Conservation (phyloP, 2,797 vertebrate species). For the Platalea minor region DNA sequence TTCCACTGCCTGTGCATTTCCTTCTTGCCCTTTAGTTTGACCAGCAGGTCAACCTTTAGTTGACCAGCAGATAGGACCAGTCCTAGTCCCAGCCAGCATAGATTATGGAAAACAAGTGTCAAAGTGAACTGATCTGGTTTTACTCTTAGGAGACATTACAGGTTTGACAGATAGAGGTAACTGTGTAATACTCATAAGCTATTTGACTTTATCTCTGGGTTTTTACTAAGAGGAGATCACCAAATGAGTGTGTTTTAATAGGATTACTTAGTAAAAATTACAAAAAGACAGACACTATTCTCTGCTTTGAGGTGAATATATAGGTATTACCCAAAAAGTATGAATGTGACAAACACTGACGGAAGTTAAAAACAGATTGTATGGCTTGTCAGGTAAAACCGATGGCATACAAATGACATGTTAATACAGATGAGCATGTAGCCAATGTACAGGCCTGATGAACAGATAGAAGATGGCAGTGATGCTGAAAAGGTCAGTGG, state of each 20-base stretch:
- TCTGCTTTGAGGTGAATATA: too few relatives aligned
- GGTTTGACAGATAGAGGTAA: neutral
- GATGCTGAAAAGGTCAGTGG: neutral
- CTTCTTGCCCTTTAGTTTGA: too few relatives aligned
- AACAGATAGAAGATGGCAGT: neutral
- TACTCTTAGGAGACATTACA: neutral
- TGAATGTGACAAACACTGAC: neutral
- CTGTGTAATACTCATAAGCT: neutral
- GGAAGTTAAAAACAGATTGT: neutral
- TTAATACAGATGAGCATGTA: neutral
- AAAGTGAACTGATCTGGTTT: neutral
- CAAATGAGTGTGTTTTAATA: neutral
- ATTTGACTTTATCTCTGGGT: neutral
- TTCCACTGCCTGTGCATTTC: too few relatives aligned
- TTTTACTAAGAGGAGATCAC: neutral
- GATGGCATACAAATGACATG: neutral
- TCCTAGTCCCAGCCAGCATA: rapidly evolving
- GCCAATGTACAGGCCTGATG: neutral
- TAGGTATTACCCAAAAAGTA: neutral
- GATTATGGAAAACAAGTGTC: too few relatives aligned
- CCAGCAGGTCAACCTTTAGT: too few relatives aligned
- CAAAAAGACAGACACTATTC: neutral
- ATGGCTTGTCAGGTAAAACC: neutral
- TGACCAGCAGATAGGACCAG: too few relatives aligned
- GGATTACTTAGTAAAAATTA: neutral